Conservation (phyloP, 2,888 invertebrate species). For the Bellardia pandia region DNA sequence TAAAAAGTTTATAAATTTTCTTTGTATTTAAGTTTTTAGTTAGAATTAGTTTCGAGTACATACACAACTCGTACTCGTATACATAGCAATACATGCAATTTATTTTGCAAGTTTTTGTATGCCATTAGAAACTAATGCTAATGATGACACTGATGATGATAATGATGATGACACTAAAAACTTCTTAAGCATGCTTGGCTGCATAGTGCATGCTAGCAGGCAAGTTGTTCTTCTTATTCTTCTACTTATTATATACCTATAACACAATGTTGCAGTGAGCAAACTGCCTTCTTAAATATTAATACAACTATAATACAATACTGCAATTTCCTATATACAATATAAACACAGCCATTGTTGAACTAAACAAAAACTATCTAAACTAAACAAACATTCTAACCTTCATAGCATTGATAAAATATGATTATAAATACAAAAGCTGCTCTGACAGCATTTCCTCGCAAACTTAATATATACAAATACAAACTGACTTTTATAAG, state of each 20-base stretch:
- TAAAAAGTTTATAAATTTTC: constrained; percentile 14
- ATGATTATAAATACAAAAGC: constrained; percentile 67
- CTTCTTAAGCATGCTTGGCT: constrained; percentile 56
- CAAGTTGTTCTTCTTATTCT: not conserved
- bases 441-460: constrained; percentile 61
- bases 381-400: constrained; percentile 51
- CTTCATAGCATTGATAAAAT: constrained; percentile 64
- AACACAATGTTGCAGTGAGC: not conserved
- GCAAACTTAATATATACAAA: constrained; percentile 47
- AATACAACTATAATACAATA: not conserved
- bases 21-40: constrained; percentile 34
- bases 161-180: constrained; percentile 65
- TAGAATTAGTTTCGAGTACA: constrained; percentile 43
- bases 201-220: constrained; percentile 1
- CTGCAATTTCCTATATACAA: not conserved
- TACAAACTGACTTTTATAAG: not conserved
- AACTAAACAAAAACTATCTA: constrained; percentile 25
- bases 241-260: not conserved
- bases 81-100: constrained; percentile 18
- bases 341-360: not conserved
- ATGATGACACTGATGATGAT: constrained; percentile 68
- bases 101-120: constrained; percentile 36
- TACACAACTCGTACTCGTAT: not conserved
- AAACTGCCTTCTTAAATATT: not conserved
- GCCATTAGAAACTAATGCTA: constrained; percentile 66